These are phyloP conservation scores for Tenthredo scrophulariae DNA, from an alignment of 2,888 invertebrate species.

Conservation along the genomic window DNA sequence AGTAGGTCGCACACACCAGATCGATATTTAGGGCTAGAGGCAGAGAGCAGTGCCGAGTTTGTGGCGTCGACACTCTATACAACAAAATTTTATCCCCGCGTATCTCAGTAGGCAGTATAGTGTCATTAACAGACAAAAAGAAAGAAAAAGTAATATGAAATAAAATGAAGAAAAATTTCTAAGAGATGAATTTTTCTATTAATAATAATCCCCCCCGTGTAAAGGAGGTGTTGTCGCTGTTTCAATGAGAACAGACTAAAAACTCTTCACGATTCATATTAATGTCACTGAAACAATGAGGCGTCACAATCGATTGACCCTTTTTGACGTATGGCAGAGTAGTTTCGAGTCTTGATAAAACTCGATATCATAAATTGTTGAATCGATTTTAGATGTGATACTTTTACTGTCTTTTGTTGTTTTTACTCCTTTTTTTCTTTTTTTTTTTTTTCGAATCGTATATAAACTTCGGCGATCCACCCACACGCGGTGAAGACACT, in stretches of 20 bases:
- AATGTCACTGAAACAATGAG: constrained; percentile 6
- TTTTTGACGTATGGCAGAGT: constrained; percentile 9
- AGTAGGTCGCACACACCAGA: constrained; percentile 65
- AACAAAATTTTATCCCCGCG: neutral
- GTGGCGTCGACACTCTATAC: constrained; percentile 23
- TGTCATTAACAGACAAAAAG: neutral
- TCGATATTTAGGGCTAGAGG: constrained; percentile 74
- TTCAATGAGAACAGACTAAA: neutral
- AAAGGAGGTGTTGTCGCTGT: neutral
- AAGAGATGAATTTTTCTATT: too few species aligned
- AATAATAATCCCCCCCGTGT: too few species aligned
- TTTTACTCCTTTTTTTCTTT: neutral
- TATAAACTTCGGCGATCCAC: neutral
- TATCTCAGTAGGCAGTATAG: neutral
- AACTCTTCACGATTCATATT: constrained; percentile 19
- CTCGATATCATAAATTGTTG: constrained; percentile 4
- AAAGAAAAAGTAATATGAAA: neutral
- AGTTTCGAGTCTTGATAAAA: neutral
- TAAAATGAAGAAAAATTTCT: neutral
- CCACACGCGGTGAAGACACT: constrained; percentile 12
- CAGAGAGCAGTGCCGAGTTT: neutral
- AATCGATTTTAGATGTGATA: neutral
- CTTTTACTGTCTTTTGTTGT: neutral
- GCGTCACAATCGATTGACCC: constrained; percentile 23
- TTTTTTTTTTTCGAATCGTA: neutral